Evolutionary conservation across 2,888 invertebrate species (phyloP).

Genomic region (Steinernema scapterisci): DNA sequence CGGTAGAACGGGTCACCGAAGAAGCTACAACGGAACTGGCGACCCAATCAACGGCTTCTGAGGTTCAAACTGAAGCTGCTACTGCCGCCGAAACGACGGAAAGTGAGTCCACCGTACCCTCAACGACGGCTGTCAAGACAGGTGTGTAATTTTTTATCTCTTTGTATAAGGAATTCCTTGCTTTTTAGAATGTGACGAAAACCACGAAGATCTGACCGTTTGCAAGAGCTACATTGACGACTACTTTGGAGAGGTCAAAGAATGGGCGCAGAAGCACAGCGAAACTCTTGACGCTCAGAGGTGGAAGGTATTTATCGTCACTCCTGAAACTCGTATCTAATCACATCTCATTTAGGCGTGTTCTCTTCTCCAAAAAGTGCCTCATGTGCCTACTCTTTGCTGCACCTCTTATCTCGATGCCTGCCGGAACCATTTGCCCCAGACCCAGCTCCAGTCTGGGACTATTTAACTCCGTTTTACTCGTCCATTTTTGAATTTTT

Average conservation of each 20-base stretch:
- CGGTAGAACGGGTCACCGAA: not conserved
- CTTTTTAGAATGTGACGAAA: conserved; percentile 16
- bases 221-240: conserved; percentile 46
- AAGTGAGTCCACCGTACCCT: not conserved
- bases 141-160: too few relatives aligned
- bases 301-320: conserved; percentile 39
- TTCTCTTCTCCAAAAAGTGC: conserved; percentile 45
- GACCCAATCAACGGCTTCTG: not conserved
- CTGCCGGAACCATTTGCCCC: conserved; percentile 35
- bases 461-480: not conserved
- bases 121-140: not conserved
- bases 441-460: not conserved
- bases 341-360: conserved; percentile 43
- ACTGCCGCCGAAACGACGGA: conserved; percentile 8
- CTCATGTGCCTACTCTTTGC: conserved; percentile 49
- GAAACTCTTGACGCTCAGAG: conserved; percentile 45
- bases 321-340: not conserved
- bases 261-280: conserved; percentile 49
- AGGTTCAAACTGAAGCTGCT: not conserved
- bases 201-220: conserved; percentile 46
- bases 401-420: conserved; percentile 43
- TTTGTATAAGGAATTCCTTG: too few relatives aligned
- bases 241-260: conserved; percentile 45
- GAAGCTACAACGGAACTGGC: not conserved
- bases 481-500: not conserved